Conservation (phyloP, 1,140 invertebrate species). For the Amphibalanus amphitrite region DNA sequence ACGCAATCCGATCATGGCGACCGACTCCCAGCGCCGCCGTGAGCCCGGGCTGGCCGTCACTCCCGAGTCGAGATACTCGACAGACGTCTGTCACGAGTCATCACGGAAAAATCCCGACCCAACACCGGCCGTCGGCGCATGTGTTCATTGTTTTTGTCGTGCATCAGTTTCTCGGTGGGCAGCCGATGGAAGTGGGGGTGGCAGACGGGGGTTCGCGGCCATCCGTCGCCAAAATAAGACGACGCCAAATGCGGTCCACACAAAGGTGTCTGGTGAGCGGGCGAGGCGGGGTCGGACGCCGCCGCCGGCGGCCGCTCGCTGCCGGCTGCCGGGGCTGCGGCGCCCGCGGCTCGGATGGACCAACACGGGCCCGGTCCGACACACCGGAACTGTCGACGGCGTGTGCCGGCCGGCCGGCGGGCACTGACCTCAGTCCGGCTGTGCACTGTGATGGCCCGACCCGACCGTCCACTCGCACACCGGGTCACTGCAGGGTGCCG, state of each 20-base stretch:
- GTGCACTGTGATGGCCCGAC: no score
- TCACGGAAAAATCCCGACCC: not conserved
- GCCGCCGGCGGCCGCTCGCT: no score
- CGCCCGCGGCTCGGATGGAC: no score
- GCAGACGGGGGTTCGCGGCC: constrained; percentile 1
- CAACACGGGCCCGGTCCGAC: no score
- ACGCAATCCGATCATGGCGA: not conserved
- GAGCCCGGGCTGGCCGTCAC: no score
- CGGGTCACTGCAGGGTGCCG: no score
- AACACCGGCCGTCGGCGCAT: not conserved
- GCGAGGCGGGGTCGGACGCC: not conserved
- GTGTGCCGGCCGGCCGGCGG: no score
- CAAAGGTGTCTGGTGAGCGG: not conserved
- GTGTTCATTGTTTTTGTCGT: not conserved
- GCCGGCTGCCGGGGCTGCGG: no score
- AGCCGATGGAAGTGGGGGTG: not conserved
- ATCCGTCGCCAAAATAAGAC: not conserved
- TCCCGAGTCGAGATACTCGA: not conserved
- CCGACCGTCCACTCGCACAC: no score
- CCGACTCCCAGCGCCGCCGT: no score
- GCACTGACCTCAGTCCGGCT: no score
- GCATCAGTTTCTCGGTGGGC: not conserved
- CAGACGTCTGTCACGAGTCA: not conserved
- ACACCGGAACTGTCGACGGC: no score
- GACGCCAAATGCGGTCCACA: not conserved